These are phyloP conservation scores for Nysson spinosus DNA, from an alignment of 2,888 invertebrate species.

Conservation along the genomic window DNA sequence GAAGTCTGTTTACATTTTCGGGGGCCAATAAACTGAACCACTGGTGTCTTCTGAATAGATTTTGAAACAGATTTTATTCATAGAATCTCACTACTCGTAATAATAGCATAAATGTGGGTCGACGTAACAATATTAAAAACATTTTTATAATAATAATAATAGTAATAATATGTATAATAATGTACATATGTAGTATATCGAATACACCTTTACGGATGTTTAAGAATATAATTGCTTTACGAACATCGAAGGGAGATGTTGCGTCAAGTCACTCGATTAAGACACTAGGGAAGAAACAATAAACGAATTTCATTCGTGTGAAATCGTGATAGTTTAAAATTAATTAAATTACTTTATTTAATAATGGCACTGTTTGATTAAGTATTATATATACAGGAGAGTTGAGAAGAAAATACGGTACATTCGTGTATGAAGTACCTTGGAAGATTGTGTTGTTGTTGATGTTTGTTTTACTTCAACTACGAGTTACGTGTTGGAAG, in stretches of 20 bases:
- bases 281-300: no score
- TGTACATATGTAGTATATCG: slow-evolving; percentile 25
- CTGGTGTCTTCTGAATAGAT: slow-evolving; percentile 45
- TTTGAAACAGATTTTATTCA: slow-evolving; percentile 56
- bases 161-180: slow-evolving; percentile 15
- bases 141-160: slow-evolving; percentile 32
- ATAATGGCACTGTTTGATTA: slow-evolving; percentile 42
- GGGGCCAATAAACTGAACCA: slow-evolving; percentile 43
- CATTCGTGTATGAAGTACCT: no score
- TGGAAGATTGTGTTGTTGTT: no score
- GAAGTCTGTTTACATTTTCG: not conserved
- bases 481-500: not conserved
- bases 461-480: no score
- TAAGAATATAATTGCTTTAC: no score
- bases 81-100: slow-evolving; percentile 40
- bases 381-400: slow-evolving; percentile 13
- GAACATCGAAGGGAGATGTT: no score
- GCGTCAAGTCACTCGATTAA: no score
- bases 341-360: slow-evolving; percentile 8
- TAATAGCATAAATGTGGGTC: slow-evolving; percentile 41
- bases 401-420: not conserved
- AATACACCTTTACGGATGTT: not conserved
- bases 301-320: not conserved
- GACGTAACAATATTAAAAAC: slow-evolving; percentile 53
- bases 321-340: not conserved